Evolutionary conservation across 2,888 invertebrate species (phyloP), one percentile per base, ranked within the genome.

Genomic region (Thyatira batis): DNA sequence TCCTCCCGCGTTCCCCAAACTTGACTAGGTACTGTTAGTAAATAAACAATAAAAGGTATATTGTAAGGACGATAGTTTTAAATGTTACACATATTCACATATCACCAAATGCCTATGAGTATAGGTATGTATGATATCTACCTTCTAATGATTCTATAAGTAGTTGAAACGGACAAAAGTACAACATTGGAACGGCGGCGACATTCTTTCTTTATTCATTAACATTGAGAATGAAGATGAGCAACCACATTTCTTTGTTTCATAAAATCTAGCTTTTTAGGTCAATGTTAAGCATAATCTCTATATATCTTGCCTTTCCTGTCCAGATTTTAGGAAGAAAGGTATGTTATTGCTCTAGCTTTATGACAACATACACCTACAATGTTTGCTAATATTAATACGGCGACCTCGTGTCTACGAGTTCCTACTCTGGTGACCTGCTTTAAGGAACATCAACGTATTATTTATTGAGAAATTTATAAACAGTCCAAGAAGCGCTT

Each of bases 391-490:
- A 56, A 65, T 64, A 70, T 61, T 60, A 59, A 58, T 53, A 51
- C 56, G 56, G 51, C 61, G 69, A 69, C 78, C 78, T 80, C 78
- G 75, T 57, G 56, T 73, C 58, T 69, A 60, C 53, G 62, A 72
- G 73, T 70, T 74, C 72, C 71, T 76, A 69, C 69, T 76, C 62
- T 58, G 63, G 45, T 73, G 76, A 61, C 84, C 82, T 61, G 78
- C 67, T 78, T 84, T 69, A 56, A 54, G 52, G 54, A 64, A 59
- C 67, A 71, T 76, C 65, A 69, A 65, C 63, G 70, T 70, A 66
- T 54, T 67, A 73, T 77, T 74, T 72, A 73, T 76, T 71, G 55
- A 60, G 69, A 56, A 72, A 73, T 74, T 69, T 71, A 71, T 73
- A 64, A 58, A 52, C 50, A 52, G n/a, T n/a, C n/a, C 52, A 51